Evolutionary conservation across 2,113 vertebrate genomes (phyloP), one percentile per base, ranked within the genome.

Genomic region (Engraulis encrasicolus): DNA sequence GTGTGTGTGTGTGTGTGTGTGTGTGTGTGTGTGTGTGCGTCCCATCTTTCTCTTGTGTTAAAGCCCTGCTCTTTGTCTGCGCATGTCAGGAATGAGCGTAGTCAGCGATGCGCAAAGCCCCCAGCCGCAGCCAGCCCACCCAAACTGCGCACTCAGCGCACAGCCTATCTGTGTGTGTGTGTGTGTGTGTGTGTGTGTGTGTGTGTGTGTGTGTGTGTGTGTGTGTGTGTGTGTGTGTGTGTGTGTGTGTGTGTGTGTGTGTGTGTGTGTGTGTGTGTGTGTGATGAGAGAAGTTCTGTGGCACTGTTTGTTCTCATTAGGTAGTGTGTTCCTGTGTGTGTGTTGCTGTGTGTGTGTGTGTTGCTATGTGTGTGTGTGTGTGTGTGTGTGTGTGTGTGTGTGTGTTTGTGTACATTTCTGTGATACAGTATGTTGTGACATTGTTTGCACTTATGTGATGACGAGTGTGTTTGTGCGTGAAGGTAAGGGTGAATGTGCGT

Each of bases 71-170:
- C 83, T 89, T 92, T 91, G 90, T 90, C 84, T 82, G 61, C 19
- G 19, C 23, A 36, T 38, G 66, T 80, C 71, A 86, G 86, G 90
- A 91, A 92, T 92, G 88, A 90, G 88, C 88, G 18, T 49, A 31
- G 85, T 92, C 90, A 91, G 89, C 90, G 54, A 88, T 83, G 83
- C 85, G 80, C 37, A 89, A 85, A 89, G 85, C 85, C 80, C 78
- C 31, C 4, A 17, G n/a, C 61, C 49, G 79, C 78, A 84, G 54
- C 71, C 85, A 61, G 50, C 36, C 66, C 36, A 71, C 36, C 77
- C 81, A 88, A 85, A 83, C 77, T 89, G 87, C 83, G 27, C 89
- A 87, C 78, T 89, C 85, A 89, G 89, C 85, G 81, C 27, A 66
- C n/a, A n/a, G 83, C 66, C 20, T 78, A 38, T 58, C 50, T 45